Base-by-base conservation (phyloP, 2,888 invertebrate genomes). In the Philereme transversata region DNA sequence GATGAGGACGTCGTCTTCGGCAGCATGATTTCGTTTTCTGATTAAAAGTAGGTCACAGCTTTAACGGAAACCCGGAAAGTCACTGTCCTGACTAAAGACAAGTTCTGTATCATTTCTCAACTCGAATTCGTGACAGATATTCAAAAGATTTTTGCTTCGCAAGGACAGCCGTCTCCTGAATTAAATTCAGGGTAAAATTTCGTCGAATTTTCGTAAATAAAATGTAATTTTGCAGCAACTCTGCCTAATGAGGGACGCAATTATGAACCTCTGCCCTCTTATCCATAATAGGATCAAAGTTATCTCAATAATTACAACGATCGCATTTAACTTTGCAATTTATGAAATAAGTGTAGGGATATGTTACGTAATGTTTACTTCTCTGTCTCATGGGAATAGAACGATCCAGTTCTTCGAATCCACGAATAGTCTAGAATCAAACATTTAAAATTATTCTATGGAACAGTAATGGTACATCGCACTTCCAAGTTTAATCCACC, bases 241-340 rank as follows among this genome's bases (percentile, higher is more conserved):
- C 74, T 69, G 73, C 73, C 78, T 85, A 85, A 86, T 84, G 86
- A 84, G 81, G 80, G 77, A 67, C 80, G 82, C 82, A 84, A 86
- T 86, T 83, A 85, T 79, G 75, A 79, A 77, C 72, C 77, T 71
- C 76, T 70, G 71, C 73, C 74, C 74, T 77, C 77, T 78, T 76
- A 78, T 75, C 75, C 73, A 67, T 79, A 79, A 76, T 44, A 73
- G 76, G 74, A 77, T 77, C 73, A 73, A 72, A 76, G 74, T 74
- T 76, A 78, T 75, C 74, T 78, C 66, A 75, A 22, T 78, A 79
- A 82, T 79, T 77, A 74, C 71, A 70, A 68, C 63, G 71, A 74
- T 76, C 75, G 66, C 69, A 76, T 78, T 78, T 68, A 66, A 71
- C 55, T 56, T 61, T 53, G 10, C 48, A 43, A 58, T 61, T 65